phyloP scores from a whole-genome alignment of 2,888 invertebrate species.

The Trichopria drosophilae region DNA sequence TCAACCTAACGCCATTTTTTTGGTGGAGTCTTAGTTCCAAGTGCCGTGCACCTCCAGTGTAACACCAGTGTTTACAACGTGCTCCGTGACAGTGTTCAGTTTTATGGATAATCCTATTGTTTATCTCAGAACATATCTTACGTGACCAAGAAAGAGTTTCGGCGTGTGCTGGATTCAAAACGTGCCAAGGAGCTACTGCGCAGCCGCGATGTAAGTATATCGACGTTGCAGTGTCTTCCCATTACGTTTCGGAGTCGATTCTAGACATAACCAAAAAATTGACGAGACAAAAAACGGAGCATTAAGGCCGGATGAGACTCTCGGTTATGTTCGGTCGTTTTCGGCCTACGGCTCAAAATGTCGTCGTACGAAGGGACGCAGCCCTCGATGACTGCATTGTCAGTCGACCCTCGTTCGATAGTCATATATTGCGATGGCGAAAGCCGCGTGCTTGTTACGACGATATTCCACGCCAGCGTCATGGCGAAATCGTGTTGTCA shows the following conservation, averaged over 20 bases:
- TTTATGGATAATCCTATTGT: no score
- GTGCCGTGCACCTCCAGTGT: no score
- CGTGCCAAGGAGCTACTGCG: conserved; percentile 56
- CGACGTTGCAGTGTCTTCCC: no score
- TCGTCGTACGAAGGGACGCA: conserved; percentile 36
- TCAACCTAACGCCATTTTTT: no score
- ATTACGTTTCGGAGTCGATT: no score
- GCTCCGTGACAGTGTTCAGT: conserved; percentile 10
- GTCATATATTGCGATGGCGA: no score
- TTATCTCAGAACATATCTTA: no score
- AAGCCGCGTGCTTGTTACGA: conserved; percentile 43
- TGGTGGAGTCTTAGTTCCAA: no score
- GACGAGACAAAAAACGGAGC: conserved; percentile 25
- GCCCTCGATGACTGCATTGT: conserved; percentile 26
- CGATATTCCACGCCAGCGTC: conserved; percentile 46
- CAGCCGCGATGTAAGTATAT: conserved; percentile 56
- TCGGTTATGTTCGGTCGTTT: conserved; percentile 4
- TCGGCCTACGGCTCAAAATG: conserved; percentile 7
- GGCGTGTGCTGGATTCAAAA: conserved; percentile 49
- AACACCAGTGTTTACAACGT: conserved; percentile 46
- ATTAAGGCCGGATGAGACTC: neutral
- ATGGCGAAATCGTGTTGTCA: conserved; percentile 49
- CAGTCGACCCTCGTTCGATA: no score
- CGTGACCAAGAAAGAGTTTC: no score
- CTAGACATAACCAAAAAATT: no score